phyloP scores from a whole-genome alignment of 2,888 invertebrate species.

The Limnephilus rhombicus region DNA sequence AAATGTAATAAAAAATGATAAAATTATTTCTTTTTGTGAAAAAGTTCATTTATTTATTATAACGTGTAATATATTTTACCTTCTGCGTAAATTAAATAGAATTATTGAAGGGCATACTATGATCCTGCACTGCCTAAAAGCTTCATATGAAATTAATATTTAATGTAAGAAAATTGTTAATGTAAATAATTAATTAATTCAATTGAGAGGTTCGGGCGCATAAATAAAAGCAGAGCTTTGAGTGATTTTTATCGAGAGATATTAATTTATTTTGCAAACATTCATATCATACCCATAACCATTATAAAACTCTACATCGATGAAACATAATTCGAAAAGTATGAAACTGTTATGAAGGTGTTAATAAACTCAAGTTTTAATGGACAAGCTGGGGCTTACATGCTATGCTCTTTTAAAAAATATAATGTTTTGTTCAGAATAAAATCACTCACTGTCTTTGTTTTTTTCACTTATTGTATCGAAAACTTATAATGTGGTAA shows the following conservation, averaged over 20 bases:
- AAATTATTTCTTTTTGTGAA: conserved; percentile 20
- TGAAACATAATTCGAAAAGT: too few species aligned
- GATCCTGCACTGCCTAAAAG: not conserved
- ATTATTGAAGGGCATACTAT: not conserved
- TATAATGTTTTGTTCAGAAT: not conserved
- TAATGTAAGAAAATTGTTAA: conserved; percentile 28
- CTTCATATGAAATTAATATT: conserved; percentile 23
- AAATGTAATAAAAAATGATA: conserved; percentile 19
- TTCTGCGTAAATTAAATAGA: not conserved
- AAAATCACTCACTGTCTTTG: conserved; percentile 12
- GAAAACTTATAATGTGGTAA: not conserved
- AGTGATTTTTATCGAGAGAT: not conserved
- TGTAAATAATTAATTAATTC: conserved; percentile 5
- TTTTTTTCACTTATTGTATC: not conserved
- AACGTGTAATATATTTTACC: conserved; percentile 16
- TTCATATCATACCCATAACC: not conserved
- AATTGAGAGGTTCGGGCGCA: not conserved
- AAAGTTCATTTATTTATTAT: conserved; percentile 35
- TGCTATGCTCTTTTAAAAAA: not conserved
- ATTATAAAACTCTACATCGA: too few species aligned
- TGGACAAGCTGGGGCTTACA: not conserved
- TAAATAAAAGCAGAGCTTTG: not conserved
- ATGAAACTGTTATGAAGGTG: too few species aligned
- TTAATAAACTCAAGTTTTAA: not conserved
- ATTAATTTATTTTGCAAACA: not conserved